Conservation (phyloP, 2,113 vertebrate genomes). For the Clarias magur region DNA sequence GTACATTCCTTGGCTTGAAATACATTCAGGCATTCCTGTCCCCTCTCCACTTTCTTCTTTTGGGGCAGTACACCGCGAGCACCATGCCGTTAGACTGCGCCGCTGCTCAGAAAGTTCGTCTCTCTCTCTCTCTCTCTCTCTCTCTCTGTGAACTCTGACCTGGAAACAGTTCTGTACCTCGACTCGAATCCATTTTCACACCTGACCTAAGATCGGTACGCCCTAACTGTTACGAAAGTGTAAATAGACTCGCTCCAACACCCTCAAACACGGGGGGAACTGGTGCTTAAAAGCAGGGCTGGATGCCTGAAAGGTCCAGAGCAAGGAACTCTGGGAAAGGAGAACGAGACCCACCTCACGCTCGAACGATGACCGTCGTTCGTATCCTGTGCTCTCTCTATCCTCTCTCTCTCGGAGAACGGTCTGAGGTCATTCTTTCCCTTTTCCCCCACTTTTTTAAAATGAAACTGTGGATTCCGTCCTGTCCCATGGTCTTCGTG, state of each 20-base stretch:
- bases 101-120: conserved; percentile 25
- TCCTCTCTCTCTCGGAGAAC: conserved; percentile 67
- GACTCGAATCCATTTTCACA: conserved; percentile 40
- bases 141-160: conserved; percentile 39
- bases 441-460: conserved; percentile 61
- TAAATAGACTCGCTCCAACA: conserved; percentile 19
- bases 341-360: conserved; percentile 74
- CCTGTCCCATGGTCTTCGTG: conserved; percentile 82
- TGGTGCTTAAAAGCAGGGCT: conserved; percentile 34
- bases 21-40: conserved; percentile 14
- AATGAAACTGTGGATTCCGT: conserved; percentile 77
- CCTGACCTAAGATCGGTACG: conserved; percentile 32
- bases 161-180: conserved; percentile 42
- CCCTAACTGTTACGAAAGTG: conserved; percentile 25
- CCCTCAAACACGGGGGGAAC: conserved; percentile 31
- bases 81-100: conserved; percentile 14
- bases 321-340: conserved; percentile 41
- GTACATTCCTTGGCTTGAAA: conserved; percentile 9
- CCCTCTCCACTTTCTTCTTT: not conserved
- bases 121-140: conserved; percentile 28
- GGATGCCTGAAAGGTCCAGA: conserved; percentile 31
- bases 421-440: conserved; percentile 42
- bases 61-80: conserved; percentile 12
- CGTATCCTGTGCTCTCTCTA: conserved; percentile 70
- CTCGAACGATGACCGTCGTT: conserved; percentile 69